A percentile compares a stretch with the other conserved stretches of the same genome.
phyloP scores from a whole-genome alignment of 2,113 vertebrate genomes.

The Nycticorax nycticorax region DNA sequence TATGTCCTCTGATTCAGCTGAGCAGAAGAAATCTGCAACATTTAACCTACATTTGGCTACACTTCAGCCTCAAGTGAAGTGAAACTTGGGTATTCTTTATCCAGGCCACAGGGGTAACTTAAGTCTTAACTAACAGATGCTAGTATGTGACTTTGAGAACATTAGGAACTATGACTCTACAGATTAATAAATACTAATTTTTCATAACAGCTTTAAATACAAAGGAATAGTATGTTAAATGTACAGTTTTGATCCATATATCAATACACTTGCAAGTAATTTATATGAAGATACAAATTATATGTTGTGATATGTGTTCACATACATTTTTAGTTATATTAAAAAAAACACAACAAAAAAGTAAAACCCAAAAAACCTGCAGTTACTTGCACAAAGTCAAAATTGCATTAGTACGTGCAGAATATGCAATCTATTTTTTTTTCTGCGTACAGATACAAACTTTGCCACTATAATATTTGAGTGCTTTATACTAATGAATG shows the following conservation, averaged over 20 bases:
- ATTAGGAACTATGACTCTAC: background rate
- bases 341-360: background rate
- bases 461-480: background rate
- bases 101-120: background rate
- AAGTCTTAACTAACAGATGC: background rate
- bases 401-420: background rate
- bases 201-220: background rate
- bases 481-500: background rate
- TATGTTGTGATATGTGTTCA: background rate
- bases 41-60: background rate
- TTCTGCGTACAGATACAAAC: background rate
- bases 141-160: background rate
- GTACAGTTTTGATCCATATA: background rate
- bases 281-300: background rate
- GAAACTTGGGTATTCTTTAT: background rate
- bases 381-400: background rate
- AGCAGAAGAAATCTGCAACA: background rate
- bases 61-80: background rate
- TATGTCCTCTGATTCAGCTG: background rate
- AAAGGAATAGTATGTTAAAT: background rate
- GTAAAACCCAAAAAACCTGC: fast-evolving
- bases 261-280: background rate
- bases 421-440: background rate
- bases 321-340: background rate
- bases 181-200: background rate